These are phyloP conservation scores for Potorous gilbertii DNA, from an alignment of 2,797 vertebrate genomes.

Conservation along the genomic window DNA sequence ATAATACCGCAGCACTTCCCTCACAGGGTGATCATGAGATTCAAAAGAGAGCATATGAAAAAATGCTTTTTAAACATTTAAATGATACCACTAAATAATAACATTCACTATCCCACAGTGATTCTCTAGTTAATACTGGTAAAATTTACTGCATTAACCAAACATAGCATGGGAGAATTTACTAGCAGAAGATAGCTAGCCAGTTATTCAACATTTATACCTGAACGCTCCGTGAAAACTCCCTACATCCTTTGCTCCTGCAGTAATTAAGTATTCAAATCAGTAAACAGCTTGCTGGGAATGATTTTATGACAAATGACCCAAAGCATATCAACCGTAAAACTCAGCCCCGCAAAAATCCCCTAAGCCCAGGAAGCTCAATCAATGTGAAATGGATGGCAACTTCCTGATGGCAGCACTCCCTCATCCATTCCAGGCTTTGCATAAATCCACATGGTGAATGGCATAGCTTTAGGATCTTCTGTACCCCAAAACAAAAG, in stretches of 20 bases:
- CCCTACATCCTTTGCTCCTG: slow-evolving; percentile 43
- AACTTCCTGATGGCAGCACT: slow-evolving; percentile 36
- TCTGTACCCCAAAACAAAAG: slow-evolving; percentile 18
- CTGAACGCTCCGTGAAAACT: slow-evolving; percentile 54
- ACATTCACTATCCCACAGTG: not conserved
- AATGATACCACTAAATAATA: not conserved
- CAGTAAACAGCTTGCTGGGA: slow-evolving; percentile 81
- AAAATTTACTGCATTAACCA: not conserved
- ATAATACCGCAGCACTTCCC: not conserved
- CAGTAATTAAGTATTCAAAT: slow-evolving; percentile 86
- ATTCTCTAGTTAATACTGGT: not conserved
- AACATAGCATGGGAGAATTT: not conserved
- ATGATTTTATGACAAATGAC: slow-evolving; percentile 88
- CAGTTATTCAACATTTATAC: not conserved
- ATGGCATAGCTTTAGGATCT: slow-evolving; percentile 71
- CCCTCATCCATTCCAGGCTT: slow-evolving; percentile 56
- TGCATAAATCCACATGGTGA: slow-evolving; percentile 61
- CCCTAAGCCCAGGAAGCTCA: slow-evolving; percentile 83
- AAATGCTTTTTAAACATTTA: not conserved
- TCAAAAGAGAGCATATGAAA: not conserved
- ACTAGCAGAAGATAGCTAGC: not conserved
- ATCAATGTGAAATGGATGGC: slow-evolving; percentile 79
- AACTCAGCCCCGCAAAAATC: slow-evolving; percentile 79
- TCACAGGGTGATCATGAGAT: not conserved
- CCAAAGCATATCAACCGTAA: slow-evolving; percentile 83